phyloP scores from a whole-genome alignment of 2,797 vertebrate genomes.

The Gymnocypris eckloni region DNA sequence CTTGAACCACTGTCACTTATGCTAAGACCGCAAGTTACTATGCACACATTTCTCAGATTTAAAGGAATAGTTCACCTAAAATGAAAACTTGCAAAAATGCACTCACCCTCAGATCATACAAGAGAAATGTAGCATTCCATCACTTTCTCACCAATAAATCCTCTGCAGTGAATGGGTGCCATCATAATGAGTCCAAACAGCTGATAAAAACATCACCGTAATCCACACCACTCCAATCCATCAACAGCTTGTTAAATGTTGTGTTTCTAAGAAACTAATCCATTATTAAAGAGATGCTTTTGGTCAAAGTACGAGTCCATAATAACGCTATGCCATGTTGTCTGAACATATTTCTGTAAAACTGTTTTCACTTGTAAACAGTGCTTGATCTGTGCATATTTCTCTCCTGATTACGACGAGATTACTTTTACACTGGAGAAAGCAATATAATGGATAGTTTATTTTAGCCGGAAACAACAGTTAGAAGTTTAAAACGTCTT shows the following conservation, averaged over 20 bases:
- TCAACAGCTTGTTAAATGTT: no score
- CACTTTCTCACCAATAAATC: background rate
- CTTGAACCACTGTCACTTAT: background rate
- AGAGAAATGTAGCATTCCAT: background rate
- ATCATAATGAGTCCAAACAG: background rate
- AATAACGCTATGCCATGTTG: background rate
- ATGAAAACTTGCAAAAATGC: background rate
- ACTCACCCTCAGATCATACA: background rate
- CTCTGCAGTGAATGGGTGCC: background rate
- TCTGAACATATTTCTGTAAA: no score
- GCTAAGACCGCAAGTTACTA: background rate
- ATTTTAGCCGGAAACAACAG: no score
- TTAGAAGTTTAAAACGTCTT: no score
- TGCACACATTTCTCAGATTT: background rate
- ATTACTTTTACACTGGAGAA: no score
- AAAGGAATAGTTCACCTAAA: background rate
- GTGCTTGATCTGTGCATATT: no score
- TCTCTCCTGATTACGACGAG: no score
- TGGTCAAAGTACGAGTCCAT: background rate
- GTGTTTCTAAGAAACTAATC: no score
- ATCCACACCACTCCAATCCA: background rate
- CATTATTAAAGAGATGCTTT: no score
- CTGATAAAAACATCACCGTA: background rate
- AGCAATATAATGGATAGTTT: no score
- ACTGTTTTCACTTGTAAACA: no score